Evolutionary conservation across 2,113 vertebrate genomes (phyloP).

Genomic region (Eudyptes chrysolophus): DNA sequence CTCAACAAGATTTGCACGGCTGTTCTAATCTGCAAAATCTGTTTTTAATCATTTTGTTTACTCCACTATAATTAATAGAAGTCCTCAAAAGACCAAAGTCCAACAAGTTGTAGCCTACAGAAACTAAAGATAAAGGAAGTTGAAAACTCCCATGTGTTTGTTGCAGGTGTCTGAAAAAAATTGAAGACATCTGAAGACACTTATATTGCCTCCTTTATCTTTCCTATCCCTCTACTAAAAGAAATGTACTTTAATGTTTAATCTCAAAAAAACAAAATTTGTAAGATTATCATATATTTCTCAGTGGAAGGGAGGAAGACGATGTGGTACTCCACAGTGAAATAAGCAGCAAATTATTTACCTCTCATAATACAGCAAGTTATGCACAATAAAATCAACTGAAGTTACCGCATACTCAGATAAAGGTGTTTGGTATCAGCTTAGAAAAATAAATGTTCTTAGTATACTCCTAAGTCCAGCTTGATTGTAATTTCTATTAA

Average conservation of each 20-base stretch:
- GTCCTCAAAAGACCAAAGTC: not conserved
- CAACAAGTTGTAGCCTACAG: not conserved
- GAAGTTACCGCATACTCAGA: not conserved
- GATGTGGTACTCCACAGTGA: accelerated
- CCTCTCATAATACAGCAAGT: not conserved
- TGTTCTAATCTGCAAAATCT: conserved; percentile 19
- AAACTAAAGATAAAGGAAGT: not conserved
- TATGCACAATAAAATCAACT: not conserved
- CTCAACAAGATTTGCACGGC: not conserved
- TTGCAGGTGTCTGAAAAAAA: not conserved
- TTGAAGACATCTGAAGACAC: not conserved
- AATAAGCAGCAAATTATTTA: not conserved
- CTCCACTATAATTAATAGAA: not conserved
- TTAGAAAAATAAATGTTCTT: not conserved
- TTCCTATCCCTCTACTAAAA: not conserved
- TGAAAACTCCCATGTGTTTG: not conserved
- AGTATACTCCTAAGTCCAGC: accelerated
- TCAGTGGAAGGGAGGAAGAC: not conserved
- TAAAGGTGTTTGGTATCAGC: not conserved
- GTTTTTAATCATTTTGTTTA: not conserved
- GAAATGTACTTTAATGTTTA: not conserved
- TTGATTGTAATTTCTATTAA: not conserved
- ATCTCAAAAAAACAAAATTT: not conserved
- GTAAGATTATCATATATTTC: not conserved
- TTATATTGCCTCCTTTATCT: not conserved